phyloP scores from a whole-genome alignment of 2,113 vertebrate species.

The Spilogale gracilis region DNA sequence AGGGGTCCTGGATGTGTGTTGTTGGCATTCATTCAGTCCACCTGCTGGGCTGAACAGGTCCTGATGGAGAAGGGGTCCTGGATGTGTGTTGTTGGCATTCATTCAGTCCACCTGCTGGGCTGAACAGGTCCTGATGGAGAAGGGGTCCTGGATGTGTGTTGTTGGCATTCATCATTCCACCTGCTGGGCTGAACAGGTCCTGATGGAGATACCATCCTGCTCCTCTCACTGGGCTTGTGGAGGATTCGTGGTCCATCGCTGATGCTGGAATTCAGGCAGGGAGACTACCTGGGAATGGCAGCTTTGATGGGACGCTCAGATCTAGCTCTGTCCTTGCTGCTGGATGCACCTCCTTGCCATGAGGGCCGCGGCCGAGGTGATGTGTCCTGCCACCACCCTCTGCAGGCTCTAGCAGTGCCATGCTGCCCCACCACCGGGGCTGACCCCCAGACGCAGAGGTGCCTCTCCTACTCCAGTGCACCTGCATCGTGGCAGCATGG shows the following conservation, averaged over 20 bases:
- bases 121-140: accelerated
- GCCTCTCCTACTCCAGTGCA: background rate
- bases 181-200: accelerated
- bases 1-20: no score
- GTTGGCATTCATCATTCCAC: accelerated
- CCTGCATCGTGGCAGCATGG: accelerated
- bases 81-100: accelerated
- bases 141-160: no score
- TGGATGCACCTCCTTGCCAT: accelerated
- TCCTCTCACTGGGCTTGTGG: background rate
- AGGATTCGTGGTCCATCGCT: accelerated
- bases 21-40: accelerated
- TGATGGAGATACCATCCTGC: accelerated
- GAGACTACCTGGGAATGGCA: background rate
- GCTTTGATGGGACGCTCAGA: accelerated
- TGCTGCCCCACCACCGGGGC: accelerated
- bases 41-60: accelerated
- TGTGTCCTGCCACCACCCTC: background rate
- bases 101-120: accelerated
- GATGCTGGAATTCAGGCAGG: background rate
- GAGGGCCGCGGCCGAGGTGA: accelerated
- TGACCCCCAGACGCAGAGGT: accelerated
- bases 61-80: no score
- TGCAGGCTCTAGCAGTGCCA: no score
- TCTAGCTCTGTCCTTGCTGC: background rate